Evolutionary conservation across 2,113 vertebrate genomes (phyloP).

Genomic region (Connochaetes taurinus): DNA sequence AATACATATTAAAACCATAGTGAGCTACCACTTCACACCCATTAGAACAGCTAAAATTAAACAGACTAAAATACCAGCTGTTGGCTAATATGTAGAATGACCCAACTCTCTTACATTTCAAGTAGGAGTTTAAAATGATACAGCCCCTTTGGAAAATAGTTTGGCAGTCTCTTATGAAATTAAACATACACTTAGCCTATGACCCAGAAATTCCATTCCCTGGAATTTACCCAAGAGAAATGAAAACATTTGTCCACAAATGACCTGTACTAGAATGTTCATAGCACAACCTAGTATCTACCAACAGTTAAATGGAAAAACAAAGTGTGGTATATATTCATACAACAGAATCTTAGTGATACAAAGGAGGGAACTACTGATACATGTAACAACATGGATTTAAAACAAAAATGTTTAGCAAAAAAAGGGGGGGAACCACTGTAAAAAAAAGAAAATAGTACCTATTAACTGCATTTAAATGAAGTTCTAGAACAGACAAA

Average conservation of each 20-base stretch:
- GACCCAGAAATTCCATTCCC: constrained; percentile 50
- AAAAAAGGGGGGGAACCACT: not conserved
- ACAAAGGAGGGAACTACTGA: not conserved
- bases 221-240: constrained; percentile 48
- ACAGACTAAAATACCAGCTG: not conserved
- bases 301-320: not conserved
- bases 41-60: not conserved
- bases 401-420: not conserved
- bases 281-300: not conserved
- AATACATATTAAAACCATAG: not conserved
- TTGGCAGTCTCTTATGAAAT: constrained; percentile 20
- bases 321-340: not conserved
- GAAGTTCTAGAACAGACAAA: not conserved
- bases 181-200: constrained; percentile 43
- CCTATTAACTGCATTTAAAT: not conserved
- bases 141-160: constrained; percentile 5
- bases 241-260: constrained; percentile 20
- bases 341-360: not conserved
- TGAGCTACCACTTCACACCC: not conserved
- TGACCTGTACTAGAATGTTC: not conserved
- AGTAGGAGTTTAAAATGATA: not conserved
- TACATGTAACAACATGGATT: not conserved
- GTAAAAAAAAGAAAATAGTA: not conserved
- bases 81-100: not conserved
- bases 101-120: not conserved